Evolutionary conservation across 2,113 vertebrate species (phyloP).

Genomic region (Lophura nycthemera): DNA sequence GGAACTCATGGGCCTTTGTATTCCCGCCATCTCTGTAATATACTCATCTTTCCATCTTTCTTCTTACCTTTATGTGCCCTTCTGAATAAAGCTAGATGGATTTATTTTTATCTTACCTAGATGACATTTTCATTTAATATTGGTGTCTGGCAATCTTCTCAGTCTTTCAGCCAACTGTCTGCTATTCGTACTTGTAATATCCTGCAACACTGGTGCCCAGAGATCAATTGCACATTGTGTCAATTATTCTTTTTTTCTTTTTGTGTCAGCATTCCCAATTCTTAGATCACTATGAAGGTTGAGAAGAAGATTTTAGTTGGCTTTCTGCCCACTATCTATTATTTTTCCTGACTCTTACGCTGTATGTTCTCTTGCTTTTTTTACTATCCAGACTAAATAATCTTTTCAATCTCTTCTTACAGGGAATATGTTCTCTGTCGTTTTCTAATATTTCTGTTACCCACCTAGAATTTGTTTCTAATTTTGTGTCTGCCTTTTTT

Average conservation of each 20-base stretch:
- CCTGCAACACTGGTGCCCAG: neutral
- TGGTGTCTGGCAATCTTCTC: neutral
- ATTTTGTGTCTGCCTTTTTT: neutral
- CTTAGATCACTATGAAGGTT: neutral
- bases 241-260: neutral
- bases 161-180: neutral
- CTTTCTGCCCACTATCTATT: neutral
- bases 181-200: neutral
- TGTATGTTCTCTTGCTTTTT: neutral
- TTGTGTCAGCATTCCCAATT: neutral
- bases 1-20: rapidly evolving
- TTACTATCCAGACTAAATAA: neutral
- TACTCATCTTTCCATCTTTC: neutral
- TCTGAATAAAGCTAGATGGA: neutral
- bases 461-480: neutral
- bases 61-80: neutral
- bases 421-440: neutral
- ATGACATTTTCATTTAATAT: neutral
- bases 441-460: neutral
- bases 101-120: neutral
- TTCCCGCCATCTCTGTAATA: neutral
- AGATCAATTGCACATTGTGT: neutral
- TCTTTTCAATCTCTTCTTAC: neutral
- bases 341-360: neutral
- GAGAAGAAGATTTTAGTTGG: neutral